Conservation (phyloP, 2,113 vertebrate genomes). For the Sebastes schlegelii region DNA sequence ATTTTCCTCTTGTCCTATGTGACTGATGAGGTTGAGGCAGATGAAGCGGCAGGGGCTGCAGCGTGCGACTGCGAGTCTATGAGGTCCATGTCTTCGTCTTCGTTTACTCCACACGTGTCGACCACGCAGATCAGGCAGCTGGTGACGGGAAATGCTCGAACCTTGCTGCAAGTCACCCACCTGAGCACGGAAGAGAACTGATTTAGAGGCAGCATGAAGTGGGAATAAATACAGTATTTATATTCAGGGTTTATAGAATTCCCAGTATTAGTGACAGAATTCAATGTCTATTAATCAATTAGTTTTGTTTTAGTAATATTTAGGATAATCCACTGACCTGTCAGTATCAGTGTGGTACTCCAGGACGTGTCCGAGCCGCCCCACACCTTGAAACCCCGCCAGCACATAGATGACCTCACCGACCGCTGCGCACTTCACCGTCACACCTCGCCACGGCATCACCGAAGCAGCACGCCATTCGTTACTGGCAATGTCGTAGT, state of each 20-base stretch:
- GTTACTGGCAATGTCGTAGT: constrained; percentile 93
- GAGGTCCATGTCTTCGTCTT: constrained; percentile 86
- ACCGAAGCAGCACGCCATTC: constrained; percentile 93
- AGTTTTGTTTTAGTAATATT: neutral
- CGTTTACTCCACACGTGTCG: constrained; percentile 96
- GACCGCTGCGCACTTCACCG: constrained; percentile 96
- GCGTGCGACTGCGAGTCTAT: constrained; percentile 71
- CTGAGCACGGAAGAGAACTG: constrained; percentile 9
- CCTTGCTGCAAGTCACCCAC: constrained; percentile 93
- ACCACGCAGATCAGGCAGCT: constrained; percentile 97
- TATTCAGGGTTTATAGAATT: neutral
- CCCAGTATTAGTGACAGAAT: neutral
- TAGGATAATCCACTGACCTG: constrained; percentile 78
- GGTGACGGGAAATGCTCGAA: constrained; percentile 96
- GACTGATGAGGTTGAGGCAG: constrained; percentile 44
- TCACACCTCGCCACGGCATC: constrained; percentile 97
- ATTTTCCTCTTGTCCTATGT: constrained; percentile 31
- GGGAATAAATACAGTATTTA: neutral
- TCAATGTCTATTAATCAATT: neutral
- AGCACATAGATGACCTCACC: constrained; percentile 93
- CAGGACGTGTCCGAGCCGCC: constrained; percentile 93
- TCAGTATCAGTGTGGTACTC: constrained; percentile 96
- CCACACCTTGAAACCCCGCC: constrained; percentile 97
- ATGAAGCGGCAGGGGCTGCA: constrained; percentile 28
- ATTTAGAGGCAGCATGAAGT: neutral